A percentile compares a stretch with the other conserved stretches of the same genome.
phyloP scores from a whole-genome alignment of 2,113 vertebrate genomes.

The Grus americana region DNA sequence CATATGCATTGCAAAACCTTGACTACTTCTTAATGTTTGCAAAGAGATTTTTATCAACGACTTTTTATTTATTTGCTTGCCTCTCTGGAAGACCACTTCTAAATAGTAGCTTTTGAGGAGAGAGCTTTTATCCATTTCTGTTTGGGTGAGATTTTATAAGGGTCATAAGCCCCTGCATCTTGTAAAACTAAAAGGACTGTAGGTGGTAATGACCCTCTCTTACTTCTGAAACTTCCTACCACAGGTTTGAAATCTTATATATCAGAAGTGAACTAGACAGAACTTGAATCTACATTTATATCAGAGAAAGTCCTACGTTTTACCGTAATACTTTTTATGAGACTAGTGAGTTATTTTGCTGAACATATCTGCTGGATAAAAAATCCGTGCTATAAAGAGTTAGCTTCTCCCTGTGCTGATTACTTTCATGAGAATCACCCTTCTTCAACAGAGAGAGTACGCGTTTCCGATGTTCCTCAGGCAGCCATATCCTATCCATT shows the following conservation, averaged over 20 bases:
- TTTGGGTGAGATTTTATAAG: background rate
- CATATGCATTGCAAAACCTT: background rate
- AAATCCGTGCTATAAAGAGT: background rate
- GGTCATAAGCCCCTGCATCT: background rate
- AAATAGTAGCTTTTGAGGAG: background rate
- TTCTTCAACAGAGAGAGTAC: background rate
- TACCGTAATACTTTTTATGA: background rate
- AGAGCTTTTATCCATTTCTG: background rate
- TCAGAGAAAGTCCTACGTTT: background rate
- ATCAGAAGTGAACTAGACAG: background rate
- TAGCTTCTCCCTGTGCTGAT: background rate
- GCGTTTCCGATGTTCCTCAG: background rate
- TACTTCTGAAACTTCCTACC: background rate
- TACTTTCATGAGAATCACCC: background rate
- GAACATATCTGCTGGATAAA: background rate
- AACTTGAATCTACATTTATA: background rate
- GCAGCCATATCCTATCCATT: slow-evolving; percentile 4
- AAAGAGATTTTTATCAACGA: background rate
- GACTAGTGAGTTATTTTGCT: background rate
- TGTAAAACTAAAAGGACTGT: background rate
- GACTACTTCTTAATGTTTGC: background rate
- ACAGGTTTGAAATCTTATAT: background rate
- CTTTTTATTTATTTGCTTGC: background rate
- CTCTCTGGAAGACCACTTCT: background rate
- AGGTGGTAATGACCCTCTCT: background rate